Base-by-base conservation (phyloP, 2,888 invertebrate genomes). In the Drosophila dives region DNA sequence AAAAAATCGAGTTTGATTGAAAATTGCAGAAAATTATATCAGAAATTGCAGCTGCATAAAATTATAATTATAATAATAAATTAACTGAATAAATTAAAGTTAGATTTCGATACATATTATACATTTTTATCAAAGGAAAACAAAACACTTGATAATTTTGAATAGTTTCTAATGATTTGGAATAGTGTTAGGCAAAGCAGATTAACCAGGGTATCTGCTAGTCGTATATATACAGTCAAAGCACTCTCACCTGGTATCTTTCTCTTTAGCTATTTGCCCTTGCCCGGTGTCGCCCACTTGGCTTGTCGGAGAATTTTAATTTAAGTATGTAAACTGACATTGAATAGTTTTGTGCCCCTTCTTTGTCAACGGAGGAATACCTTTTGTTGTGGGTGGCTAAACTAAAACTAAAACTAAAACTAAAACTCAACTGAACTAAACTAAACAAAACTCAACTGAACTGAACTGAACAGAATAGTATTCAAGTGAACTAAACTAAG, bases 251-350 rank as follows among this genome's bases (percentile, higher is more conserved):
- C 23, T 29, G 29, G 29, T 23, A 10, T 23, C 49, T 33, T 38
- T 32, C 48, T 26, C 10, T 36, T 29, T 45, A 7, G 50, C 11
- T 12, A 20, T 54, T 38, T 20, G 23, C 40, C 26, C 51, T 12
- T 33, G 17, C n/a, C n/a, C 48, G 32, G 45, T 67, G 62, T 70
- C 63, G 50, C 62, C 48, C 64, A 65, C 38, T 62, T 64, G 55
- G 65, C 60, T 66, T 78, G 80, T 77, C 71, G 74, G 79, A 72
- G 88, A 89, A 89, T 89, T 86, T 86, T 89, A 86, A 86, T 86
- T 86, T 85, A 89, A 89, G 81, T 77, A 87, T 85, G 90, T 87
- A 89, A 86, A 89, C 88, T 86, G 86, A 85, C 86, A 89, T 86
- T 86, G 86, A 89, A 86, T 86, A 89, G 89, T 86, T 86, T 79